Evolutionary conservation across 2,113 vertebrate species (phyloP).

Genomic region (Dinomys branickii): DNA sequence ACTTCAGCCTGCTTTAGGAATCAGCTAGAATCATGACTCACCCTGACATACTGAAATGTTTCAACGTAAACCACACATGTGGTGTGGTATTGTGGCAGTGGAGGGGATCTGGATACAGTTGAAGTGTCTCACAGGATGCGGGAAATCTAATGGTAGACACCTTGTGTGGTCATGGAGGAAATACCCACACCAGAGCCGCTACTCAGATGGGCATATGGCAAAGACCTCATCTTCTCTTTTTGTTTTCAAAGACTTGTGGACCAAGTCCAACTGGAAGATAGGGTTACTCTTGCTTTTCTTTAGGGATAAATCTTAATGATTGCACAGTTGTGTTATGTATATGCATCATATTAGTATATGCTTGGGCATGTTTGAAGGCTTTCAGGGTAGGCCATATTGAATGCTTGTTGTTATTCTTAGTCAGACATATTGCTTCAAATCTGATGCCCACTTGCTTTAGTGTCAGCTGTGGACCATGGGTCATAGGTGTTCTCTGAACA

Average conservation of each 20-base stretch:
- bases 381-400: fast-evolving
- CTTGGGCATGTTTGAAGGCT: not conserved
- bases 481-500: too few relatives aligned
- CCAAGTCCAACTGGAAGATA: not conserved
- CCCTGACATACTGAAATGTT: not conserved
- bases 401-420: not conserved
- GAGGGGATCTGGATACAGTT: not conserved
- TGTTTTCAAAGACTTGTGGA: not conserved
- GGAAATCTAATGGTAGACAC: fast-evolving
- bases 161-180: not conserved
- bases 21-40: not conserved
- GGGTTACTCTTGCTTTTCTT: not conserved
- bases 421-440: not conserved
- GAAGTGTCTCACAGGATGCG: not conserved
- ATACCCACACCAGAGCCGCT: fast-evolving
- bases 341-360: fast-evolving
- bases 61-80: too few relatives aligned
- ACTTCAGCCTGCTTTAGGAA: not conserved
- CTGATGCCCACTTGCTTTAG: fast-evolving
- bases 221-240: not conserved
- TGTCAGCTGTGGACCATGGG: too few relatives aligned
- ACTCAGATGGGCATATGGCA: not conserved
- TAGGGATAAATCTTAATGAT: too few relatives aligned
- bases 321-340: fast-evolving
- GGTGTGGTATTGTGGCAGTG: fast-evolving